A percentile compares a stretch with the other conserved stretches of the same genome.
These are phyloP conservation scores for Clunio marinus DNA, from an alignment of 2,888 invertebrate genomes.

Conservation along the genomic window DNA sequence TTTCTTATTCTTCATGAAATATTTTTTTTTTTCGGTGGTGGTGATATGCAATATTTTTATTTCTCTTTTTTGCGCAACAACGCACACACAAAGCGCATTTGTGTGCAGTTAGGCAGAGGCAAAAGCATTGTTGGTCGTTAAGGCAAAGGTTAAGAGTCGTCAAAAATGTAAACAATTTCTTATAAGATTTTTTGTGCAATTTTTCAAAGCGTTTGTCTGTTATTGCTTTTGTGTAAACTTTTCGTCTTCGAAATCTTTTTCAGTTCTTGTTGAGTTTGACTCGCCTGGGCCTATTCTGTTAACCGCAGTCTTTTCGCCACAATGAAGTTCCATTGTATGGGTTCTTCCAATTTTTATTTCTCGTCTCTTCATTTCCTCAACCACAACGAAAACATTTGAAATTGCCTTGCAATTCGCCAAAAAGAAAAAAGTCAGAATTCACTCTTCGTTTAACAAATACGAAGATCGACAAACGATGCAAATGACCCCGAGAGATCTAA, in stretches of 20 bases:
- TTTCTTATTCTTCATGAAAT: not conserved
- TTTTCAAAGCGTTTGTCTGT: too few relatives aligned
- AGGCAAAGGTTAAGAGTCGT: not conserved
- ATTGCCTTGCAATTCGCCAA: too few relatives aligned
- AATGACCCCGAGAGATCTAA: not conserved
- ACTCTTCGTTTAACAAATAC: not conserved
- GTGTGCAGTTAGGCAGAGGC: constrained; percentile 4
- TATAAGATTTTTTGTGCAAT: not conserved
- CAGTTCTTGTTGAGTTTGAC: too few relatives aligned
- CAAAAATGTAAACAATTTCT: not conserved
- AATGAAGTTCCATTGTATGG: not conserved
- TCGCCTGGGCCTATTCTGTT: not conserved
- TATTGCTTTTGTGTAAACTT: too few relatives aligned
- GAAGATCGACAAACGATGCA: not conserved
- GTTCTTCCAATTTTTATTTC: not conserved
- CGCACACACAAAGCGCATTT: not conserved
- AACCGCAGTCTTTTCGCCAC: not conserved
- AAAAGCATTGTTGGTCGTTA: not conserved
- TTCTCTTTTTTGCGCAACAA: not conserved
- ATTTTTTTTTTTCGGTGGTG: constrained; percentile 16
- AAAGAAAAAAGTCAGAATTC: not conserved
- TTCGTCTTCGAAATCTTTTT: too few relatives aligned
- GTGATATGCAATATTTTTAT: not conserved
- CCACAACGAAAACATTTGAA: not conserved
- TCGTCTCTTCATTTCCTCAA: constrained; percentile 11